Percentiles rank a stretch among this genome's conserved stretches.
Evolutionary conservation across 2,888 invertebrate species (phyloP).

Genomic region (Hipparchia sbordonii): DNA sequence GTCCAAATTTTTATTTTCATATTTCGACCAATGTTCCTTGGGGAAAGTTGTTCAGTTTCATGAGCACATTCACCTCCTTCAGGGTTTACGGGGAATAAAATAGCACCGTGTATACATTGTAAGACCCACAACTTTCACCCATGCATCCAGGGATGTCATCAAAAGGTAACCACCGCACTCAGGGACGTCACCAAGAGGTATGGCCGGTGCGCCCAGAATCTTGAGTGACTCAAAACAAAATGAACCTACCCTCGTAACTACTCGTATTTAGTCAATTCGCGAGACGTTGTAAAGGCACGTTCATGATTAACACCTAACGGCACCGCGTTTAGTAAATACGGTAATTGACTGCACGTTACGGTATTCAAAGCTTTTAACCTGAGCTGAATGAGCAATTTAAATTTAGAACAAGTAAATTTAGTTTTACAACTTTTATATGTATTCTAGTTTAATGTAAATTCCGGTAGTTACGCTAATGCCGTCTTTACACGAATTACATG

Average conservation of each 20-base stretch:
- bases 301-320: constrained; percentile 36
- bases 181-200: no score
- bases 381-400: constrained; percentile 19
- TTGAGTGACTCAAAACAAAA: constrained; percentile 42
- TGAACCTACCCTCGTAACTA: constrained; percentile 19
- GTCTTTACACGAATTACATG: neutral
- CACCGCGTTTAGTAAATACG: constrained; percentile 26
- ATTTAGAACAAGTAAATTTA: constrained; percentile 11
- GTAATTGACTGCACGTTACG: constrained; percentile 30
- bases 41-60: no score
- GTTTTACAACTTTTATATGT: constrained; percentile 6
- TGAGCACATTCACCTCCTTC: no score
- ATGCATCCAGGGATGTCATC: no score
- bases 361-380: constrained; percentile 28
- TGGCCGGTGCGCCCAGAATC: constrained; percentile 30
- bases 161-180: no score
- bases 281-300: constrained; percentile 31
- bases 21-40: no score
- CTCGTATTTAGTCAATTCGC: constrained; percentile 24
- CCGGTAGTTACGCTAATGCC: neutral
- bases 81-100: no score
- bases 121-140: no score
- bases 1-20: no score
- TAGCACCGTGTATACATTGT: no score
- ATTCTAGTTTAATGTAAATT: constrained; percentile 1